Evolutionary conservation across 2,888 invertebrate species (phyloP).

Genomic region (Quadroppia sp.): DNA sequence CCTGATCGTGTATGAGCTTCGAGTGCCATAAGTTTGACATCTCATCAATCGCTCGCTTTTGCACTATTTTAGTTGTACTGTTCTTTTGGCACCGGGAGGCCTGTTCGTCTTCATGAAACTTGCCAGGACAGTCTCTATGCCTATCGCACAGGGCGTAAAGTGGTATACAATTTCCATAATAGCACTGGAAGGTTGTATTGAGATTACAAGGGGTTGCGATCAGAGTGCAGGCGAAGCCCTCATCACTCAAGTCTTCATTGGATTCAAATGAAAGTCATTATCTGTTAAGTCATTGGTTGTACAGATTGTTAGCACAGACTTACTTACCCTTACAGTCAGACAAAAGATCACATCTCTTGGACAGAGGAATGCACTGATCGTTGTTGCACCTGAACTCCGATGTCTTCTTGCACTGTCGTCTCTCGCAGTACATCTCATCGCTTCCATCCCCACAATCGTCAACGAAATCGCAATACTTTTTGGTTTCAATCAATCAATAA

Average conservation of each 20-base stretch:
- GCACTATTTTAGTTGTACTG: not conserved
- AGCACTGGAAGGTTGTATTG: constrained; percentile 49
- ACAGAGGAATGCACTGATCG: constrained; percentile 51
- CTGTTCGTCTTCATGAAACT: constrained; percentile 50
- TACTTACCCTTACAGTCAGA: constrained; percentile 50
- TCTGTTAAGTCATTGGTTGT: no score
- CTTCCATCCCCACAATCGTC: constrained; percentile 55
- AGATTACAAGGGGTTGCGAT: constrained; percentile 46
- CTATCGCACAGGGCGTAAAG: constrained; percentile 49
- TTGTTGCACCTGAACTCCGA: constrained; percentile 50
- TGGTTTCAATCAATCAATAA: no score
- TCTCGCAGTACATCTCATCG: constrained; percentile 52
- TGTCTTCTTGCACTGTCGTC: constrained; percentile 49
- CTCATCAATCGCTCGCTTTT: not conserved
- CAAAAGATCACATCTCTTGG: constrained; percentile 51
- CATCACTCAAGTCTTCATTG: constrained; percentile 41
- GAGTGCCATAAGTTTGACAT: constrained; percentile 2
- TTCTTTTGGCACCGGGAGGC: constrained; percentile 45
- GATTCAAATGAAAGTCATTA: no score
- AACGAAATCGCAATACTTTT: constrained; percentile 53
- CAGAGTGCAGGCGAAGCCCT: constrained; percentile 39
- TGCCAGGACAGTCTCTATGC: constrained; percentile 50
- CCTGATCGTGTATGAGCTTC: constrained; percentile 16
- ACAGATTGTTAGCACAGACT: no score
- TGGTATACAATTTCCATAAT: constrained; percentile 51